Evolutionary conservation across 2,888 invertebrate genomes (phyloP).

Genomic region (Tachina fera): DNA sequence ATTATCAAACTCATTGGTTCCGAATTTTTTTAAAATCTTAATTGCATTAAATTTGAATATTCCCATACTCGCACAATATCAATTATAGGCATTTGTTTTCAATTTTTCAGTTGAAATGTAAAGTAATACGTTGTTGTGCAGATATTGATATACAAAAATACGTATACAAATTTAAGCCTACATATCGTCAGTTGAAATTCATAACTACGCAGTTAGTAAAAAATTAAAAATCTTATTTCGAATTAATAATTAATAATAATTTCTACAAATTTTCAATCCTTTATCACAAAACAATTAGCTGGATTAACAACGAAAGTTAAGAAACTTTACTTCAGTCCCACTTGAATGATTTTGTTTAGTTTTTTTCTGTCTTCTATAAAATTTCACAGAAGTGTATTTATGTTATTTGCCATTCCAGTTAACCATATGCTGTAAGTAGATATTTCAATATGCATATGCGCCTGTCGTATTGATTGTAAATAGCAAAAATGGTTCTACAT

Average conservation of each 20-base stretch:
- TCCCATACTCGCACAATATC: neutral
- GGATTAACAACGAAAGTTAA: too few species aligned
- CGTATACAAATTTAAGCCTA: neutral
- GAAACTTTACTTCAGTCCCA: too few species aligned
- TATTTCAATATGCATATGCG: neutral
- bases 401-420: too few species aligned
- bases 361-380: too few species aligned
- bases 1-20: constrained; percentile 53
- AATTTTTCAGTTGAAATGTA: neutral
- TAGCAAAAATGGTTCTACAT: constrained; percentile 13
- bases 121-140: neutral
- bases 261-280: too few species aligned
- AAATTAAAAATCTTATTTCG: too few species aligned
- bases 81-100: neutral
- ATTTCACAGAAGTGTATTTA: too few species aligned
- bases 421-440: neutral
- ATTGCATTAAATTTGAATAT: constrained; percentile 21
- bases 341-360: too few species aligned
- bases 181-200: too few species aligned
- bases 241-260: too few species aligned
- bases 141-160: neutral
- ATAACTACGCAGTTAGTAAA: too few species aligned
- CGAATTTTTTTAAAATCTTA: constrained; percentile 6
- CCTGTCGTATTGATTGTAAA: neutral
- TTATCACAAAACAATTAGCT: too few species aligned